Percentiles rank a stretch among this genome's conserved stretches.
These are phyloP conservation scores for Chaenodraco wilsoni DNA, from an alignment of 2,797 vertebrate species.

Conservation along the genomic window DNA sequence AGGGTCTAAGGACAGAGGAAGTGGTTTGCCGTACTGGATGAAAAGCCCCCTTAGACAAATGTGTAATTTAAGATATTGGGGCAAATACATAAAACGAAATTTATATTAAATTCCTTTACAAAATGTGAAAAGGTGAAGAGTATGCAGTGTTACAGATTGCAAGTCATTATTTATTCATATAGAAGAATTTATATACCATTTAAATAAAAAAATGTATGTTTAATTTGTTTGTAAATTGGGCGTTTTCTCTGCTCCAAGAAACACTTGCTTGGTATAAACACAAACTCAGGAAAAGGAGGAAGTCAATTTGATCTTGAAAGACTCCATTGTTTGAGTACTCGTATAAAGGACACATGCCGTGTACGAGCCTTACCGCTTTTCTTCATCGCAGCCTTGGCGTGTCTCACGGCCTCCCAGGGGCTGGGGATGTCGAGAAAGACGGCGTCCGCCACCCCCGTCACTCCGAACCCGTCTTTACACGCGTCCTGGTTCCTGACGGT, in stretches of 20 bases:
- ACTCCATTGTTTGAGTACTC: background rate
- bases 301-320: background rate
- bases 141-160: no score
- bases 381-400: constrained; percentile 92
- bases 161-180: no score
- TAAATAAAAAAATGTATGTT: no score
- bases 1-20: no score
- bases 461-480: constrained; percentile 93
- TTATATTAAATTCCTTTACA: no score
- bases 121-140: no score
- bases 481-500: constrained; percentile 96
- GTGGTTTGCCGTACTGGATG: no score
- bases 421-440: constrained; percentile 97
- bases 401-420: constrained; percentile 94
- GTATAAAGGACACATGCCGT: background rate
- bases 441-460: constrained; percentile 88
- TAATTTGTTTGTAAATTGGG: no score
- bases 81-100: no score
- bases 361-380: constrained; percentile 83
- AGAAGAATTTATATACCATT: no score
- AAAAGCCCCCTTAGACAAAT: no score
- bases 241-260: background rate
- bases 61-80: no score
- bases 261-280: background rate
- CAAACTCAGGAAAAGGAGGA: background rate